Conservation (phyloP, 2,113 vertebrate species). For the Chionomys nivalis region DNA sequence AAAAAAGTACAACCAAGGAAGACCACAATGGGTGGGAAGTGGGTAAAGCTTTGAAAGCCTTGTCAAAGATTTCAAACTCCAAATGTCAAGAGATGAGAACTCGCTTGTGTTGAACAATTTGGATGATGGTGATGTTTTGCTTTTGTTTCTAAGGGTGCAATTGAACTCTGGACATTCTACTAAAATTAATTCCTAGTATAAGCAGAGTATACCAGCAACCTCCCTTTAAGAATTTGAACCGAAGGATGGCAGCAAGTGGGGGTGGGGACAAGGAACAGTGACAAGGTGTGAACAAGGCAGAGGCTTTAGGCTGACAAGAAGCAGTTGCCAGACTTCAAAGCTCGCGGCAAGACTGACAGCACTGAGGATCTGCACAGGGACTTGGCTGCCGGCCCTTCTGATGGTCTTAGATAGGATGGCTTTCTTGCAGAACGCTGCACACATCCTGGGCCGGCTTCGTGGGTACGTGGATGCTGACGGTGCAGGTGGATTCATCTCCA, state of each 20-base stretch:
- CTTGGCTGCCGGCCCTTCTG: background rate
- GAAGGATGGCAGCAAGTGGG: background rate
- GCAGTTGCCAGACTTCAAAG: background rate
- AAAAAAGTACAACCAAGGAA: background rate
- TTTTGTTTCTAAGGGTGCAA: background rate
- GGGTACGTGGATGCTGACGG: slow-evolving; percentile 45
- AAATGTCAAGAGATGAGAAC: background rate
- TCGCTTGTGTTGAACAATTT: background rate
- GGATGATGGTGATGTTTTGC: background rate
- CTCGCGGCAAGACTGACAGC: background rate
- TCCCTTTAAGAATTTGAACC: background rate
- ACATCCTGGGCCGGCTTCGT: background rate
- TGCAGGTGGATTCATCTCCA: background rate
- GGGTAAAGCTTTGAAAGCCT: background rate
- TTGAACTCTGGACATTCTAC: background rate
- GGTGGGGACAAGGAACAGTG: background rate
- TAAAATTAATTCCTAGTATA: background rate
- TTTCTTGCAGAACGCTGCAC: background rate
- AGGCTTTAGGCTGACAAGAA: background rate
- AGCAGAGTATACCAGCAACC: background rate
- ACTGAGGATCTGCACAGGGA: background rate
- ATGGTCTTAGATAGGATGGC: background rate
- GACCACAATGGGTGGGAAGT: background rate
- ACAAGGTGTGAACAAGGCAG: background rate
- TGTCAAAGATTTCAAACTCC: background rate